These are phyloP conservation scores for Scaptomyza cyrtandrae DNA, from an alignment of 2,888 invertebrate species.

Conservation along the genomic window DNA sequence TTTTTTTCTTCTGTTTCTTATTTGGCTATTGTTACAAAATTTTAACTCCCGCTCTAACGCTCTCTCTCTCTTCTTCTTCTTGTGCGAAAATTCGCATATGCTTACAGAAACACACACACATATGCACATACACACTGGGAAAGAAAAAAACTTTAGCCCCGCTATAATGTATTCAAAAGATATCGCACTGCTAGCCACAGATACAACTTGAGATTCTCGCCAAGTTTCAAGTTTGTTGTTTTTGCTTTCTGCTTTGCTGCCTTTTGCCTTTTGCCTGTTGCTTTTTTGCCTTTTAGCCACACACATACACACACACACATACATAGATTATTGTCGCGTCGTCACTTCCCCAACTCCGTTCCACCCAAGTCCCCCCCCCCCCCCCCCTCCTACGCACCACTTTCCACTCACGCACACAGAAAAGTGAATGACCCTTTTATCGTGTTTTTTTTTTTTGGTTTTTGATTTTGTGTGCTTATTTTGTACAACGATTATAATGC, in stretches of 20 bases:
- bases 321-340: slow-evolving; percentile 10
- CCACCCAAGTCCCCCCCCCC: too few species aligned
- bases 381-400: slow-evolving; percentile 4
- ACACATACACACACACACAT: slow-evolving; percentile 12
- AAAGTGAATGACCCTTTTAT: slow-evolving; percentile 69
- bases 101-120: neutral
- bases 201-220: slow-evolving; percentile 46
- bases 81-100: slow-evolving; percentile 7
- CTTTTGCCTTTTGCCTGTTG: slow-evolving; percentile 22
- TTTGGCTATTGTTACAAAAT: slow-evolving; percentile 60
- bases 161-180: slow-evolving; percentile 49
- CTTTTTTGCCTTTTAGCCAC: slow-evolving; percentile 30
- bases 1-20: slow-evolving; percentile 34
- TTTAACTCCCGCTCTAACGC: slow-evolving; percentile 11
- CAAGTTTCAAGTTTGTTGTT: neutral
- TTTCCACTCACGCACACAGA: slow-evolving; percentile 6
- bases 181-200: slow-evolving; percentile 30
- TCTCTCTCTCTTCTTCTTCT: neutral
- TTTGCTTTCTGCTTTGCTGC: slow-evolving; percentile 5
- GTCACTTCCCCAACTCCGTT: neutral
- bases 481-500: slow-evolving; percentile 52
- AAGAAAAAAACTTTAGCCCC: slow-evolving; percentile 19
- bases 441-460: slow-evolving; percentile 12
- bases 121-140: neutral
- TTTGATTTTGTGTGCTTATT: slow-evolving; percentile 9